Evolutionary conservation across 2,888 invertebrate species (phyloP).

Genomic region (Campopleginae sp.): DNA sequence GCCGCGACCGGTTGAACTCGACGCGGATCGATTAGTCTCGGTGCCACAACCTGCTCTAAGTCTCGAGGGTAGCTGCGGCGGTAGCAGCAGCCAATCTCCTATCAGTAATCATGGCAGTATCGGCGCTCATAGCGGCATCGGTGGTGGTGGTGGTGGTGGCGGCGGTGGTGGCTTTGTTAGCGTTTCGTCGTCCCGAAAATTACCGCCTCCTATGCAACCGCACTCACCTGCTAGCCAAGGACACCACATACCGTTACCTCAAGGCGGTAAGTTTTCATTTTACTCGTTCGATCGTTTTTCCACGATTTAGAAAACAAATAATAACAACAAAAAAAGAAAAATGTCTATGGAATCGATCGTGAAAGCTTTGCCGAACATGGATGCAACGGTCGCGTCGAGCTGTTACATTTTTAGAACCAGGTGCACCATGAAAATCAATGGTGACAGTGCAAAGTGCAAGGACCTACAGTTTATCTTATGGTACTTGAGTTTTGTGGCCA

Average conservation of each 20-base stretch:
- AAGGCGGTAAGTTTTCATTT: constrained; percentile 68
- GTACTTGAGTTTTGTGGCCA: constrained; percentile 9
- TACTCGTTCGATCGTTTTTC: neutral
- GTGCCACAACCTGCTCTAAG: constrained; percentile 73
- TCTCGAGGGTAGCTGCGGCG: constrained; percentile 85
- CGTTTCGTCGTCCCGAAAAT: constrained; percentile 84
- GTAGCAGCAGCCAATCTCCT: constrained; percentile 87
- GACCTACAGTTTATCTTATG: neutral
- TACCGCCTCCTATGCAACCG: constrained; percentile 84
- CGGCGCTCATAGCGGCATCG: constrained; percentile 78
- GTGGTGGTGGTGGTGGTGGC: constrained; percentile 72
- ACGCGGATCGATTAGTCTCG: constrained; percentile 69
- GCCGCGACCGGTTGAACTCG: constrained; percentile 70
- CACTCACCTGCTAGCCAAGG: constrained; percentile 46
- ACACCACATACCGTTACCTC: constrained; percentile 67
- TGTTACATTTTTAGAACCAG: neutral
- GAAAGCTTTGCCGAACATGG: too few species aligned
- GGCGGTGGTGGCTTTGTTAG: constrained; percentile 76
- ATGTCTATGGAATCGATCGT: too few species aligned
- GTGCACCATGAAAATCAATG: neutral
- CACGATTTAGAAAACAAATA: too few species aligned
- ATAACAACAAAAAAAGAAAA: too few species aligned
- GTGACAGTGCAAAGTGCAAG: neutral
- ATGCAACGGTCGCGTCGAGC: neutral
- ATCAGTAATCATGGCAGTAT: constrained; percentile 84